These are phyloP conservation scores for Peromyscus melanophrys DNA, from an alignment of 2,797 vertebrate species.

Conservation along the genomic window DNA sequence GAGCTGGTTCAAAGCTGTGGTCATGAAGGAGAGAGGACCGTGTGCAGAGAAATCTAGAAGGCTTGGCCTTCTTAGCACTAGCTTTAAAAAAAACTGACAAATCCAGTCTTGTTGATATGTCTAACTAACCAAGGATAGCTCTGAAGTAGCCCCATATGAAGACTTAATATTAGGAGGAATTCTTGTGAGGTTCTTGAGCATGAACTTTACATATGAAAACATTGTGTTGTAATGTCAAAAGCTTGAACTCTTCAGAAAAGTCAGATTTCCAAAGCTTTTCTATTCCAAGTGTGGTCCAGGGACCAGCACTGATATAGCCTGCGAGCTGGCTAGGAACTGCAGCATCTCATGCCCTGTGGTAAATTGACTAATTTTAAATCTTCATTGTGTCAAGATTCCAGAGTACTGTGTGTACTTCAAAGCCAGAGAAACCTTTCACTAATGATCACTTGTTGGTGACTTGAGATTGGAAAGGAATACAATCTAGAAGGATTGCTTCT, in stretches of 20 bases:
- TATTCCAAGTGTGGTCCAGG: background rate
- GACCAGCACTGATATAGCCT: background rate
- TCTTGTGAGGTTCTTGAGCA: background rate
- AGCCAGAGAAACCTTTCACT: slow-evolving; percentile 30
- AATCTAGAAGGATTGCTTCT: background rate
- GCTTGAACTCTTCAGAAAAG: background rate
- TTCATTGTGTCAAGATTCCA: slow-evolving; percentile 17
- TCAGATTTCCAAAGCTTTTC: slow-evolving; percentile 24
- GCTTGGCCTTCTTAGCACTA: slow-evolving; percentile 18
- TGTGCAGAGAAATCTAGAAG: slow-evolving; percentile 8
- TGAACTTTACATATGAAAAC: background rate
- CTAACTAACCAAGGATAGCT: background rate
- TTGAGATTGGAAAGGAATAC: slow-evolving; percentile 4
- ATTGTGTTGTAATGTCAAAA: background rate
- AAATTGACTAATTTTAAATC: background rate
- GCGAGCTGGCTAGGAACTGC: background rate
- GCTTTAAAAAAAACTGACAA: background rate
- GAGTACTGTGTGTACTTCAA: background rate
- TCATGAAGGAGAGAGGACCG: slow-evolving; percentile 23
- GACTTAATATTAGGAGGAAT: background rate
- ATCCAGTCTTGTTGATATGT: background rate
- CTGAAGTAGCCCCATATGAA: background rate
- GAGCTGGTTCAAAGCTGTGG: background rate
- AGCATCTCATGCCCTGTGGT: background rate
- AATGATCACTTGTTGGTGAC: background rate